phyloP scores from a whole-genome alignment of 2,888 invertebrate genomes.

The Disparrhopalites patrizii region DNA sequence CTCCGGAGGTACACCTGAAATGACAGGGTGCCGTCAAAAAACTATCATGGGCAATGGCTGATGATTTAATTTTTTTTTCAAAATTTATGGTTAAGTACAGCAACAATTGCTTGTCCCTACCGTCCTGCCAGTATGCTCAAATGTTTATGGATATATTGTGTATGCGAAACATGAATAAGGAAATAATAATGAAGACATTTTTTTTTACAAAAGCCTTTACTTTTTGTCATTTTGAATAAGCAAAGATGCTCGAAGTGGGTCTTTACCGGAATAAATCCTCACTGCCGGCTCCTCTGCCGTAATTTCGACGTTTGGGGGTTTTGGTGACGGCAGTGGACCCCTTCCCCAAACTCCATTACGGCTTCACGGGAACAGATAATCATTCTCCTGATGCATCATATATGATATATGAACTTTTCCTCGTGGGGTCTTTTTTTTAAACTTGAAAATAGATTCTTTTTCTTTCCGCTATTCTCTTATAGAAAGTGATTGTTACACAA shows the following conservation, averaged over 20 bases:
- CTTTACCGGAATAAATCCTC: conserved; percentile 45
- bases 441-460: no score
- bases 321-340: conserved; percentile 48
- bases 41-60: no score
- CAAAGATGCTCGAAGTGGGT: conserved; percentile 37
- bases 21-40: no score
- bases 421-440: background rate
- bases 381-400: background rate
- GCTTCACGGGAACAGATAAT: conserved; percentile 25
- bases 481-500: no score
- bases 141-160: background rate
- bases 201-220: background rate
- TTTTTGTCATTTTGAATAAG: background rate
- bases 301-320: conserved; percentile 44
- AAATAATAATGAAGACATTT: background rate
- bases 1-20: no score
- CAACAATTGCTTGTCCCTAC: no score
- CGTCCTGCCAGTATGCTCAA: background rate
- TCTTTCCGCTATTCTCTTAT: no score
- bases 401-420: background rate
- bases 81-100: no score
- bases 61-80: no score
- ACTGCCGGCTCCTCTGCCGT: conserved; percentile 42
- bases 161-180: background rate
- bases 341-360: conserved; percentile 45